Evolutionary conservation across 2,113 vertebrate species (phyloP).

Genomic region (Pomatorhinus ruficollis): DNA sequence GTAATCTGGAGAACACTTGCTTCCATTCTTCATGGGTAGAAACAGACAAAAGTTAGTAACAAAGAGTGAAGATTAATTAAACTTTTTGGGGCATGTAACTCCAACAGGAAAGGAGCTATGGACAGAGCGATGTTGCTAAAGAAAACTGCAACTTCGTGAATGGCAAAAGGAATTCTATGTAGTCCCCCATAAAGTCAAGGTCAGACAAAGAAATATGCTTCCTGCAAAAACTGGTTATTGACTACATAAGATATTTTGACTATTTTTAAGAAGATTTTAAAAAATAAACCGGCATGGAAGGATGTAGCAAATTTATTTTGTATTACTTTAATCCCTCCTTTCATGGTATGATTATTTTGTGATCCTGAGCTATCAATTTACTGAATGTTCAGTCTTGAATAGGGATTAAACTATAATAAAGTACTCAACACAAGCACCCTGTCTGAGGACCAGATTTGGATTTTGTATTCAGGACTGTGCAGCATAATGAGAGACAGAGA

Average conservation of each 20-base stretch:
- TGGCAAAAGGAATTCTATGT: neutral
- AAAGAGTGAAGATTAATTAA: neutral
- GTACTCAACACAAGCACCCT: neutral
- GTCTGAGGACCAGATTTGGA: neutral
- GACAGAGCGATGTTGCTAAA: neutral
- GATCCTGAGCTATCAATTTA: neutral
- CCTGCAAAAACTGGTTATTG: neutral
- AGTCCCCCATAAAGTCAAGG: neutral
- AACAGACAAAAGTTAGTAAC: neutral
- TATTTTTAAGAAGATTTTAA: neutral
- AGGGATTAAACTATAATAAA: neutral
- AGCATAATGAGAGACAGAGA: neutral
- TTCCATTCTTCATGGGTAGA: neutral
- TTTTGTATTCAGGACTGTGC: fast-evolving
- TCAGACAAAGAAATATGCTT: neutral
- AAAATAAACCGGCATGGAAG: neutral
- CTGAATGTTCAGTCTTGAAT: neutral
- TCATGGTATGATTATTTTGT: neutral
- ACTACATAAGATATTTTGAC: neutral
- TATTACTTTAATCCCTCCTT: neutral
- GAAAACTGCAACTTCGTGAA: neutral
- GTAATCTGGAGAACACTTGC: fast-evolving
- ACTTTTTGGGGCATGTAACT: neutral
- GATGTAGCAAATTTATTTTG: neutral
- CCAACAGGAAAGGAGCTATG: neutral